Base-by-base conservation (phyloP, 2,888 invertebrate genomes). In the Drosophila siamana region DNA sequence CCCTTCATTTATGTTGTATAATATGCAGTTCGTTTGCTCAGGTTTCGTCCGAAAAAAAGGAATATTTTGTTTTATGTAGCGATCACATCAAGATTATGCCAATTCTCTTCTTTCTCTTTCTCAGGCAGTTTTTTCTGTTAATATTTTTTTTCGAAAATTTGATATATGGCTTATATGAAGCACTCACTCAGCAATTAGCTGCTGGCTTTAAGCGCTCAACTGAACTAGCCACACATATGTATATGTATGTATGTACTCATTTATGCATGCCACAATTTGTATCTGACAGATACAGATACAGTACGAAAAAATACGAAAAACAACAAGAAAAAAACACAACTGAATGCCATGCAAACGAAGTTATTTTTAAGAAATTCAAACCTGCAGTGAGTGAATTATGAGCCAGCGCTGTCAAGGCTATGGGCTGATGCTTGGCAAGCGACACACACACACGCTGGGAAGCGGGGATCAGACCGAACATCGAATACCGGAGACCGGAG, bases 361-460 rank as follows among this genome's bases (percentile, higher is more conserved):
- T 88, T 83, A 88, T 88, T 85, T 85, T 86, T 84, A 78, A 88
- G 87, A 86, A 88, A 86, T 76, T 80, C 74, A 86, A 84, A 81
- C 87, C 81, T 85, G 85, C 88, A 80, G 69, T 86, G 88, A 88
- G 85, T 85, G 89, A 85, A 86, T 85, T 85, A 85, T 88, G 87
- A 86, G 87, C 68, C 79, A 66, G 43, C 16, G 67, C 80, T 78
- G 86, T 80, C 88, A 86, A 82, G 82, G 76, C 85, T 66, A 48
- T 71, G 68, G 81, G 36, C 81, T 69, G 80, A 69, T 70, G 67
- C 69, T 73, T 70, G 79, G 70, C 83, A 70, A 73, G 69, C 82
- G 81, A 67, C 83, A 80, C 78, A 75, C 82, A 81, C 87, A 83
- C 82, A 80, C n/a, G n/a, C n/a, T n/a, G n/a, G n/a, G n/a, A n/a